Evolutionary conservation across 2,797 vertebrate genomes (phyloP), one percentile per base, ranked within the genome.

Genomic region (Platalea minor): DNA sequence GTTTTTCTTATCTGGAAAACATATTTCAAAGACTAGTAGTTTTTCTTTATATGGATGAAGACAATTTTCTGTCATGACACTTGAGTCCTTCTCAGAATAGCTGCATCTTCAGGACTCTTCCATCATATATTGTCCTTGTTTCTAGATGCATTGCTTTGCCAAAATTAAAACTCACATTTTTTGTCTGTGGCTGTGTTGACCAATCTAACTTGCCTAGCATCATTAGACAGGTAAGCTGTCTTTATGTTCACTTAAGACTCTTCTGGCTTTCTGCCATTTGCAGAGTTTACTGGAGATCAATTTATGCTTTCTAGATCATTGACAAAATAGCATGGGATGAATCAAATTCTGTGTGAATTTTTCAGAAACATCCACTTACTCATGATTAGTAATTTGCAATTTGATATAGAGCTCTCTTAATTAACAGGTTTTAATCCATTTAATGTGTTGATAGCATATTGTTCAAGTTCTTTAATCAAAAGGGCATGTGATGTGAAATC

Each of bases 391-490:
- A 45, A 88, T 95, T 89, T 85, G 13, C 29, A 89, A 89, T 77
- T 83, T 88, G 37, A 91, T 89, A 70, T n/a, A 75, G 45, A 70
- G 37, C 83, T 88, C 41, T 50, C 82, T 83, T 94, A 92, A 95
- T 94, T 96, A 96, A 83, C 50, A 84, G 41, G 11, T 64, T 88
- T 86, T 85, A 94, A 95, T 96, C n/a, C 51, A n/a, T 88, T 93
- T 91, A 92, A 85, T 25, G 17, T 81, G 68, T 93, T 86, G 87
- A 88, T 93, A 85, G 17, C 82, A 74, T 92, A 96, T 92, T 96
- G 91, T 94, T 93, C 68, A 80, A 77, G n/a, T 85, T 91, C 69
- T 93, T 96, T 95, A 94, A 94, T 96, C 87, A 96, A 93, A 92
- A 94, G 75, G 26, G 75, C 68, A 68, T 85, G 29, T 80, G 75